Evolutionary conservation across 2,888 invertebrate species (phyloP).

Genomic region (Thecophora atra): DNA sequence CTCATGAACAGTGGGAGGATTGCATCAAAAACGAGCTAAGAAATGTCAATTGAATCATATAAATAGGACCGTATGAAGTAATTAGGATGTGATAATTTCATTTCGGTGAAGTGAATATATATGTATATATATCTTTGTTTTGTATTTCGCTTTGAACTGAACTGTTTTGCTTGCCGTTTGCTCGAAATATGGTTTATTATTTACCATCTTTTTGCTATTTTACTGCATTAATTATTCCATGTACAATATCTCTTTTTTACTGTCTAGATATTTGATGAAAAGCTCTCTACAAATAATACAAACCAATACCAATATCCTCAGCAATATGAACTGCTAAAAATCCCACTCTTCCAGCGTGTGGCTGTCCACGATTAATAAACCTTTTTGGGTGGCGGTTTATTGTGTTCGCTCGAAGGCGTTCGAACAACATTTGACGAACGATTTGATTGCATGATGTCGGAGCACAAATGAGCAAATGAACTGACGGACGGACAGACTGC

Average conservation of each 20-base stretch:
- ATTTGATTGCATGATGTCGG: conserved; percentile 37
- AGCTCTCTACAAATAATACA: no score
- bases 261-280: no score
- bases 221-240: neutral
- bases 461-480: conserved; percentile 50
- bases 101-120: no score
- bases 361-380: conserved; percentile 5
- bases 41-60: no score
- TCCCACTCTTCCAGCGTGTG: neutral
- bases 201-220: neutral
- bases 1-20: conserved; percentile 28
- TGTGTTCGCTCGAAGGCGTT: conserved; percentile 26
- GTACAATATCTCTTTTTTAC: no score
- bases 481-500: conserved; percentile 4
- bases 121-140: neutral
- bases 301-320: neutral
- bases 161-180: neutral
- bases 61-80: no score
- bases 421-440: conserved; percentile 22
- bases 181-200: conserved; percentile 13
- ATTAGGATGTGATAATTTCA: no score
- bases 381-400: conserved; percentile 39
- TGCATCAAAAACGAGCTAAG: neutral
- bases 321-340: neutral
- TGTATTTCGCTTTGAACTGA: neutral